Conservation (phyloP, 2,113 vertebrate species). For the Phalacrocorax pelagicus region DNA sequence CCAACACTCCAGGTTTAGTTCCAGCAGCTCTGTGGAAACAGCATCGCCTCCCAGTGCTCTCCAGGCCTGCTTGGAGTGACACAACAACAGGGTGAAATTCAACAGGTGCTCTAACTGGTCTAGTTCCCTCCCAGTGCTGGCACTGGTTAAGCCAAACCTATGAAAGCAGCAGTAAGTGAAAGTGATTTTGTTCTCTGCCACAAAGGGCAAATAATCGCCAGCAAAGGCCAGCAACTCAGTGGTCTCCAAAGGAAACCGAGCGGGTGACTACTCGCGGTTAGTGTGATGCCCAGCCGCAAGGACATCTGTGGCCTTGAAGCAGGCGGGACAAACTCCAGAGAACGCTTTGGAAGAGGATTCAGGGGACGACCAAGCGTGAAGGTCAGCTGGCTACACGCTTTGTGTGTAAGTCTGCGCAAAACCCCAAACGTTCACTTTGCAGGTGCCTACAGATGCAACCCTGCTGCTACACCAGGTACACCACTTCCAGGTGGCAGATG, state of each 20-base stretch:
- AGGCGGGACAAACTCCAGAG: background rate
- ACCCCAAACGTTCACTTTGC: background rate
- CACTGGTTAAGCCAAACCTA: background rate
- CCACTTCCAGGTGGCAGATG: background rate
- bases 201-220: background rate
- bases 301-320: background rate
- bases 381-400: background rate
- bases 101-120: background rate
- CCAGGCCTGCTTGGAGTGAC: background rate
- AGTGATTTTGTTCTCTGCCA: background rate
- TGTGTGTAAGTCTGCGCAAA: background rate
- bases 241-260: background rate
- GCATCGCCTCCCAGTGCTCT: background rate
- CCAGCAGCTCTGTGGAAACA: background rate
- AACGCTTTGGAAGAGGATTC: background rate
- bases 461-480: background rate
- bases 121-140: background rate
- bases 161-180: background rate
- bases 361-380: background rate
- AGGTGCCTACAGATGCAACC: background rate
- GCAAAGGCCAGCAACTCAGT: background rate
- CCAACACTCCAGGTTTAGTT: background rate
- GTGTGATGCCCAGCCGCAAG: background rate
- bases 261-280: fast-evolving
- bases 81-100: fast-evolving